Base-by-base conservation (phyloP, 2,888 invertebrate genomes). In the Cheilosia variabilis region DNA sequence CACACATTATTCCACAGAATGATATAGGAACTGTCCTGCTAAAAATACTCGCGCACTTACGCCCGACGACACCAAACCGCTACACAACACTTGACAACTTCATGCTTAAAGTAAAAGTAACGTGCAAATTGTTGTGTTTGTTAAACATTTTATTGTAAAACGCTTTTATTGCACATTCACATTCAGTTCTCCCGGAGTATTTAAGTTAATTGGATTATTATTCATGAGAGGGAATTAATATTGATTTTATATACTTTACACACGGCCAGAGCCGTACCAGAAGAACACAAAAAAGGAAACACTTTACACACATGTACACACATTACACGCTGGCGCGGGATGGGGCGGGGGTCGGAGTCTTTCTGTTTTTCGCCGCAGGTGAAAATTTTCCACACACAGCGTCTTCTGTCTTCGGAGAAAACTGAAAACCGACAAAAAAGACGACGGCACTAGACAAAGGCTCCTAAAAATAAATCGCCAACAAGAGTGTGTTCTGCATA, bases 161-260 rank as follows among this genome's bases (percentile, higher is more conserved):
- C 63, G 62, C 83, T 83, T 80, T 79, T 75, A 79, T 71, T 52
- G 75, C 79, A 75, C 71, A 65, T 68, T 83, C 69, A 69, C 50
- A 60, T 65, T 72, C 50, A 60, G 62, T 60, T 75, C 55, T 79
- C 65, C 71, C 80, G 75, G 75, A 80, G 80, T 66, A 71, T 84
- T 84, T 66, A 80, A 76, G 41, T 84, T 84, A 80, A 80, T 75
- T 80, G 84, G 71, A 80, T 80, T 80, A 75, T 60, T 75, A 84
- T 84, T 84, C 80, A 84, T 80, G 75, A 71, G 69, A 71, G 50
- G 65, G 80, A 84, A 80, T 84, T 76, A 80, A 75, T 84, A 84
- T 84, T 84, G 84, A 84, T 84, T 84, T 84, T 60, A 34, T 24
- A 45, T 62, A 53, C 60, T 60, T 45, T 80, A 57, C 75, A 68